Percentiles rank a stretch among this genome's conserved stretches.
phyloP scores from a whole-genome alignment of 2,888 invertebrate species.

The Leptopterna dolabrata region DNA sequence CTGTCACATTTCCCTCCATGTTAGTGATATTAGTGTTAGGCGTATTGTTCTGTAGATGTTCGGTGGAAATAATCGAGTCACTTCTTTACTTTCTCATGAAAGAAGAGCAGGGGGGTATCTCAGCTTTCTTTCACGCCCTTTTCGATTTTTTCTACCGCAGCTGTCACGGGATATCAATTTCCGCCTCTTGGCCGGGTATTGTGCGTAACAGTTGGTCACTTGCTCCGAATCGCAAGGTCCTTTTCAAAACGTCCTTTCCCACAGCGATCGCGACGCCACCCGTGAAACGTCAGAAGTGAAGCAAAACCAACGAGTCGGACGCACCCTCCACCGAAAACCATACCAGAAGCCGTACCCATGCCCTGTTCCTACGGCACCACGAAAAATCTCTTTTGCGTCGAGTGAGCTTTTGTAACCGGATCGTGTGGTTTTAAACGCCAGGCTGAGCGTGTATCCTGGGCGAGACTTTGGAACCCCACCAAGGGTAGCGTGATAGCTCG shows the following conservation, averaged over 20 bases:
- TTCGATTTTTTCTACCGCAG: neutral
- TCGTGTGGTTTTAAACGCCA: conserved; percentile 46
- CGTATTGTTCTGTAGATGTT: too few species aligned
- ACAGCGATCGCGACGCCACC: conserved; percentile 28
- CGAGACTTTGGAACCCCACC: neutral
- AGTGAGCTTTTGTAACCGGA: conserved; percentile 47
- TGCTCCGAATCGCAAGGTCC: neutral
- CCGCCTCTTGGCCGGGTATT: neutral
- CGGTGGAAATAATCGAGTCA: too few species aligned
- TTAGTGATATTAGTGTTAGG: too few species aligned
- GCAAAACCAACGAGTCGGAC: neutral
- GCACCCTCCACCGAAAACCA: conserved; percentile 18
- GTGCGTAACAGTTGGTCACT: conserved; percentile 17
- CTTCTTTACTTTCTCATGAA: too few species aligned
- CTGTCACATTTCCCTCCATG: too few species aligned
- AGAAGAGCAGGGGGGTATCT: too few species aligned
- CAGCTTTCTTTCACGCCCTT: too few species aligned
- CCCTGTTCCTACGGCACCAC: neutral
- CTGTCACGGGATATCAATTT: neutral
- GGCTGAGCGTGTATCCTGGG: conserved; percentile 39
- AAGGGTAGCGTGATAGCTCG: neutral
- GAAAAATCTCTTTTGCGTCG: conserved; percentile 46
- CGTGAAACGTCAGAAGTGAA: conserved; percentile 4
- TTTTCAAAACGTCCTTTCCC: conserved; percentile 18
- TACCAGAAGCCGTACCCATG: conserved; percentile 27